Base-by-base conservation (phyloP, 2,888 invertebrate species). In the Tinea pellionella region DNA sequence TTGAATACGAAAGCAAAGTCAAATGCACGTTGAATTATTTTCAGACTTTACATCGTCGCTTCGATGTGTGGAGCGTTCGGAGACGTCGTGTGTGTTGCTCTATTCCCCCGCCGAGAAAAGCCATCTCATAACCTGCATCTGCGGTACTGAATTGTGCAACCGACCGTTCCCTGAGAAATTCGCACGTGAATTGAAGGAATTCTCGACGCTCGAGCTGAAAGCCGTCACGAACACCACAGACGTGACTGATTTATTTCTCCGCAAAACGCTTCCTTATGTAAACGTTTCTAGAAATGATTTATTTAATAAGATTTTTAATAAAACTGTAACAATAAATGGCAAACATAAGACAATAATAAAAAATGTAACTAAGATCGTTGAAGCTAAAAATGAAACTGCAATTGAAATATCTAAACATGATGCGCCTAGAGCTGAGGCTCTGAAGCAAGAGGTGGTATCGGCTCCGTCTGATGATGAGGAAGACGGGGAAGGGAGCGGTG, bases 381-480 rank as follows among this genome's bases (percentile, higher is more conserved):
- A 6, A 37, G 2, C 37, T 2, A 37, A 37, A 16, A 29, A 2
- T 55, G 19, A 19, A 11, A 2, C 7, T 2, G 24, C 13, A 18
- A 11, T 6, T 19, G 62, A 68, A 29, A 62, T 61, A 24, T 13
- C 64, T 30, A 65, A 64, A 16, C 62, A 65, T 37, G 66, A 68
- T 61, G 61, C 65, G 56, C 84, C 83, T 4, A 72, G 69, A 30
- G 81, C 79, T 7, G 80, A 83, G 62, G 73, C 82, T 30, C 67
- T 84, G 57, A 83, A 82, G 61, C 78, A 80, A 59, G 78, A 78
- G 58, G 73, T 74, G 13, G 80, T 82, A 0, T 75, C 72, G 13
- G 16, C 37, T 8, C 81, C 85, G 0, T 81, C 84, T 11, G 85
- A 85, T 62, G 86, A 86, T 62, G 84, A 86, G 37, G 86, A 86